A percentile compares a stretch with the other conserved stretches of the same genome.
These are phyloP conservation scores for Chondrosia reniformis DNA, from an alignment of 37 sponge, comb jelly and placozoan genomes.

Conservation along the genomic window DNA sequence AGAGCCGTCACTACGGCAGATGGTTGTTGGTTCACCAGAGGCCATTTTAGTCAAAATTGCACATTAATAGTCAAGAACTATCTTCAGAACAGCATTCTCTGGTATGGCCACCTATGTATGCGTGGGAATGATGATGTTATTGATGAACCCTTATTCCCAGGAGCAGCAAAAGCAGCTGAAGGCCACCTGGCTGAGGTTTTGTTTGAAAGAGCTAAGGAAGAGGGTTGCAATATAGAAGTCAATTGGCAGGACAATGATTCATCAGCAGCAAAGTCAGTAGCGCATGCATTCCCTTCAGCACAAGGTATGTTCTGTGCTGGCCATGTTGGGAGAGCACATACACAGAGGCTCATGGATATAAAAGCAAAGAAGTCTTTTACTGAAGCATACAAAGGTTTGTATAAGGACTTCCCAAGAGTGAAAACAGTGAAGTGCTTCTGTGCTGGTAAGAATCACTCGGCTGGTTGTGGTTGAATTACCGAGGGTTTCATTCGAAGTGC, in stretches of 20 bases:
- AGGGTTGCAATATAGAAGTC: constrained; percentile 13
- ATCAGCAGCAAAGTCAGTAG: constrained; percentile 22
- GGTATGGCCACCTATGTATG: constrained; percentile 37
- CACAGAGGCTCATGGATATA: not conserved
- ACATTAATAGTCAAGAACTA: constrained; percentile 3
- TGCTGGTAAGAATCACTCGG: not conserved
- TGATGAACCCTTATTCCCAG: constrained; percentile 16
- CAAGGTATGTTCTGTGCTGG: constrained; percentile 35
- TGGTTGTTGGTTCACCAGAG: constrained; percentile 26
- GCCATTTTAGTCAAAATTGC: constrained; percentile 17
- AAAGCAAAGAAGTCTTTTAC: constrained; percentile 17
- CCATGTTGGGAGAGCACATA: constrained; percentile 21
- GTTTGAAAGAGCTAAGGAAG: constrained; percentile 32
- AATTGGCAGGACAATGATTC: constrained; percentile 48
- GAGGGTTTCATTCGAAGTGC: constrained; percentile 19
- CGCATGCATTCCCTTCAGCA: not conserved
- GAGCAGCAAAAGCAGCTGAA: constrained; percentile 38
- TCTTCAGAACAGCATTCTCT: constrained; percentile 10
- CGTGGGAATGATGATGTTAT: constrained; percentile 18
- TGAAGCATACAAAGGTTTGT: not conserved
- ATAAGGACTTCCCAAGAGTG: constrained; percentile 24
- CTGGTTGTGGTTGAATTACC: constrained; percentile 37
- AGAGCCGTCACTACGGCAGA: constrained; percentile 38
- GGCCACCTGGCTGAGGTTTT: constrained; percentile 20
- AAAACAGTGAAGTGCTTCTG: constrained; percentile 22